Evolutionary conservation across 2,888 invertebrate genomes (phyloP).

Genomic region (Labia minor): DNA sequence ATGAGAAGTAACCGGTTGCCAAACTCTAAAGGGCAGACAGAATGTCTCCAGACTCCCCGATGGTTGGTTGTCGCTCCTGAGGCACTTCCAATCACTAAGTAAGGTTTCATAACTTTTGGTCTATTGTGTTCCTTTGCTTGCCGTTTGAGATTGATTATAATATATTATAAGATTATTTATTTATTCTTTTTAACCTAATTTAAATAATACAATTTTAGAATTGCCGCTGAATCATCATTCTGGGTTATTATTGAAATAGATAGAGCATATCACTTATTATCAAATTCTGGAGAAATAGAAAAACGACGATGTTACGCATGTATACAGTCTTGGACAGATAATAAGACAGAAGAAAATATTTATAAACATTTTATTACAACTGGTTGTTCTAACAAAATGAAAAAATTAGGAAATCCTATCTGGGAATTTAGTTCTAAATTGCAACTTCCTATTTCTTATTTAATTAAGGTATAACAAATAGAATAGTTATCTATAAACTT

Average conservation of each 20-base stretch:
- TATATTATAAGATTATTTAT: too few species aligned
- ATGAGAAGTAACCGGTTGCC: too few species aligned
- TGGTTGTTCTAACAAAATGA: not conserved
- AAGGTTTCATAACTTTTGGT: too few species aligned
- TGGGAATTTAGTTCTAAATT: slow-evolving; percentile 4
- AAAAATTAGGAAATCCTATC: not conserved
- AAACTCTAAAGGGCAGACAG: too few species aligned
- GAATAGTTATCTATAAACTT: too few species aligned
- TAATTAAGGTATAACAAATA: not conserved
- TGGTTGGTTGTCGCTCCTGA: too few species aligned
- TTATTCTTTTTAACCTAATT: too few species aligned
- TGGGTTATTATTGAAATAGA: not conserved
- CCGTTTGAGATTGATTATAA: too few species aligned
- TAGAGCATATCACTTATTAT: not conserved
- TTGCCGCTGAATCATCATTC: not conserved
- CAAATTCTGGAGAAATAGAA: not conserved
- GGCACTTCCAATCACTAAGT: too few species aligned
- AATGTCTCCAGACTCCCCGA: too few species aligned
- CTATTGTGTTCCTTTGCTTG: too few species aligned
- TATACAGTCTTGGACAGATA: not conserved
- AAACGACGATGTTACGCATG: not conserved
- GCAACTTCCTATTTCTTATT: not conserved
- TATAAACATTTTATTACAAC: not conserved
- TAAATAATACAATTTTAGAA: too few species aligned
- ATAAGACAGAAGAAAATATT: not conserved